Evolutionary conservation across 2,888 invertebrate species (phyloP), one percentile per base, ranked within the genome.

Genomic region (Craniophora ligustri): DNA sequence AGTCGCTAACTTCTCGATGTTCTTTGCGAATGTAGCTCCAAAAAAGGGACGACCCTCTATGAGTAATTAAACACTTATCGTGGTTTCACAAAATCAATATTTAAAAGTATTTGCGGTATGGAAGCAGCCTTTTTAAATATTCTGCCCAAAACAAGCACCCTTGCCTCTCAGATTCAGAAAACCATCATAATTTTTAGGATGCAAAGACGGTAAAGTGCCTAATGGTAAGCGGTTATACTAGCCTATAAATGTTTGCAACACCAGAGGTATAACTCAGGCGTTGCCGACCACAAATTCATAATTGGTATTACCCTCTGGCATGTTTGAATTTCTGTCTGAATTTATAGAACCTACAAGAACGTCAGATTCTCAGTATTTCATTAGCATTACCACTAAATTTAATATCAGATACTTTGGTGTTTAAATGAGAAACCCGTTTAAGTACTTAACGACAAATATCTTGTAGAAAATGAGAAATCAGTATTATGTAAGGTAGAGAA

Each of bases 1-100:
- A 71, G 72, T 72, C 59, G 39, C 42, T 78, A 85, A 87, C 75
- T 86, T 86, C 84, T 72, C 76, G 78, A 81, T 83, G 84, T 78
- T 81, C 77, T 81, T 77, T 75, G 76, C 73, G 57, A 72, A 78
- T 79, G 79, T 73, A 67, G 74, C 42, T 70, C 72, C 72, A 58
- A 82, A 86, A 86, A 85, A 82, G 82, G 83, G 39, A 70, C 72
- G 75, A 79, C 81, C 81, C 82, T 81, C 73, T 75, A 78, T 80
- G 80, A 82, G 83, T 89, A 89, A 89, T 89, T 89, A 88, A 85
- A 75, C 58, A 69, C 72, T 67, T 54, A 51, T 57, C 47, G 46
- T 51, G 49, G 50, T 39, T 55, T 39, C 35, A 61, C 46, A 64
- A 69, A 73, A 67, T 70, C 61, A 66, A 63, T 53, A 40, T 48